Percentiles rank a stretch among this genome's conserved stretches.
These are phyloP conservation scores for Meriones unguiculatus DNA, from an alignment of 2,113 vertebrate genomes.

Conservation along the genomic window DNA sequence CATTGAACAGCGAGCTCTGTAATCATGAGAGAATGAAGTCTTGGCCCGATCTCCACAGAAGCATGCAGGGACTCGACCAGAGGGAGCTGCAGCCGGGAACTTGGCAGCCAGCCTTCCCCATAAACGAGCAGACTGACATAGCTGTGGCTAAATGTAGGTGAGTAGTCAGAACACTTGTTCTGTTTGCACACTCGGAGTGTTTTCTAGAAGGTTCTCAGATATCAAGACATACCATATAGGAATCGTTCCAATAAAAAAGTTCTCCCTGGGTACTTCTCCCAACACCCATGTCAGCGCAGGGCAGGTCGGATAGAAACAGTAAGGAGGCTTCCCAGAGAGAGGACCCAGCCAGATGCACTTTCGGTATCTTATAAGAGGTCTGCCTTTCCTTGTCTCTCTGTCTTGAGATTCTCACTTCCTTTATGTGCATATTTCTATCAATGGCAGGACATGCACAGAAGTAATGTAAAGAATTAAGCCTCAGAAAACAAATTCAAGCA, in stretches of 20 bases:
- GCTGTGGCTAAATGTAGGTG: not conserved
- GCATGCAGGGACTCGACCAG: conserved; percentile 53
- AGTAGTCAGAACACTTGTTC: conserved; percentile 5
- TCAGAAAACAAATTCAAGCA: conserved; percentile 34
- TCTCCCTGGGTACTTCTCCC: conserved; percentile 29
- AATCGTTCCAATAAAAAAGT: not conserved
- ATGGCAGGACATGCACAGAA: not conserved
- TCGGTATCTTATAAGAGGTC: not conserved
- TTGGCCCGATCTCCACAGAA: conserved; percentile 36
- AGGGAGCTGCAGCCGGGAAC: conserved; percentile 50
- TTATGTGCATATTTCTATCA: not conserved
- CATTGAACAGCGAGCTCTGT: not conserved
- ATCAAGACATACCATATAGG: not conserved
- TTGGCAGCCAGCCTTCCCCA: conserved; percentile 49
- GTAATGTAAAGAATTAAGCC: conserved; percentile 43
- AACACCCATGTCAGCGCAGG: conserved; percentile 14
- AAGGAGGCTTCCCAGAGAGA: conserved; percentile 63
- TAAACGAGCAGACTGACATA: conserved; percentile 5
- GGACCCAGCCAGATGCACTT: not conserved
- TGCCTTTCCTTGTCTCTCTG: not conserved
- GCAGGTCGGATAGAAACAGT: conserved; percentile 59
- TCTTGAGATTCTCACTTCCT: not conserved
- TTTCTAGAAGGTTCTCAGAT: conserved; percentile 27
- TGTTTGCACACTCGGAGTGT: conserved; percentile 9
- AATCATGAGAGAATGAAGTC: conserved; percentile 56